phyloP scores from a whole-genome alignment of 2,888 invertebrate species.

The Clanis bilineata region DNA sequence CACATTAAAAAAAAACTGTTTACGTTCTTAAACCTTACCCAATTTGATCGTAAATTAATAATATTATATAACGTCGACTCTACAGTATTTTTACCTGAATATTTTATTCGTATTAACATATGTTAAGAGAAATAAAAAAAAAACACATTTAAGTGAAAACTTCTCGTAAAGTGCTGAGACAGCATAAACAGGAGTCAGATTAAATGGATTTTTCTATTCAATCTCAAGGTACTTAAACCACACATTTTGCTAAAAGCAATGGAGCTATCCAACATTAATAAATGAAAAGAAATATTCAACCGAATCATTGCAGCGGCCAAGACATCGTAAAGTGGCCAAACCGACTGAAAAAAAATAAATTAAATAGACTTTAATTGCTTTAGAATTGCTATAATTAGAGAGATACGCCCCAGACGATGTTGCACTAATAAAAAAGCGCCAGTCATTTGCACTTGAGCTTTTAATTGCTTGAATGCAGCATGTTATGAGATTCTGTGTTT shows the following conservation, averaged over 20 bases:
- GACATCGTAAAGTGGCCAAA: slow-evolving; percentile 5
- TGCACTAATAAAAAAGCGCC: neutral
- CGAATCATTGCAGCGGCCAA: neutral
- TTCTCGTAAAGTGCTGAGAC: too few relatives aligned
- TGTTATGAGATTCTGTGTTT: neutral
- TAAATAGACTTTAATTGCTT: slow-evolving; percentile 6
- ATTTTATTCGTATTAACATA: too few relatives aligned
- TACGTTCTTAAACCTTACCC: too few relatives aligned
- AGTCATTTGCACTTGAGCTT: neutral
- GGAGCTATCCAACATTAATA: neutral
- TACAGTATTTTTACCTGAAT: too few relatives aligned
- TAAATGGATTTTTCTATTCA: neutral
- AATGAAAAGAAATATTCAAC: slow-evolving; percentile 6
- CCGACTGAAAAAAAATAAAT: neutral
- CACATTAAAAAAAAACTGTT: too few relatives aligned
- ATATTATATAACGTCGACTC: too few relatives aligned
- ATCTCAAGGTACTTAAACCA: neutral
- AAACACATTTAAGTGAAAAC: too few relatives aligned
- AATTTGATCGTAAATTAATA: too few relatives aligned
- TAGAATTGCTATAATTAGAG: neutral
- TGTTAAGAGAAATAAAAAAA: too few relatives aligned
- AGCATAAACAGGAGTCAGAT: neutral
- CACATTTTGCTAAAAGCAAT: neutral
- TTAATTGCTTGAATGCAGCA: neutral
- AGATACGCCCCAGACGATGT: neutral